These are phyloP conservation scores for Aselliscus stoliczkanus DNA, from an alignment of 2,797 vertebrate genomes.

Conservation along the genomic window DNA sequence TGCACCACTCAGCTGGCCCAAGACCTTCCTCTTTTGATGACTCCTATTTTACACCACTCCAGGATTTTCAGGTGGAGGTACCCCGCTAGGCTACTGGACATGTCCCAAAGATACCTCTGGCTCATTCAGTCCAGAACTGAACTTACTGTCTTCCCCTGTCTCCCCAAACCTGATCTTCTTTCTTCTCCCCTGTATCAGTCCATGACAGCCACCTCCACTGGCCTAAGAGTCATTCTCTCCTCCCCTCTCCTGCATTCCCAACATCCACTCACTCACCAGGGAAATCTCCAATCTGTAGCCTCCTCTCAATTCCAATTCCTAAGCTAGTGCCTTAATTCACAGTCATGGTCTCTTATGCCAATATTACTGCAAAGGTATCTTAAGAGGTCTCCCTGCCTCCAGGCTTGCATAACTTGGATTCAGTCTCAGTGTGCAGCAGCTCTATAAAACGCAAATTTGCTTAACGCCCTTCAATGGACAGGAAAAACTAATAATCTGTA, in stretches of 20 bases:
- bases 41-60: background rate
- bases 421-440: background rate
- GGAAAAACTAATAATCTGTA: background rate
- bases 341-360: background rate
- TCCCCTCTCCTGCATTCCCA: background rate
- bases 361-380: background rate
- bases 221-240: background rate
- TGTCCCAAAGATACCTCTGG: background rate
- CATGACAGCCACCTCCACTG: background rate
- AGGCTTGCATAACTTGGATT: background rate
- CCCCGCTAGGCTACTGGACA: background rate
- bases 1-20: too few relatives aligned
- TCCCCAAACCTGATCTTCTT: background rate
- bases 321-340: background rate
- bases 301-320: background rate
- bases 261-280: background rate
- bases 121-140: background rate
- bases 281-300: background rate
- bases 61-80: background rate
- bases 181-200: background rate
- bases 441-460: background rate
- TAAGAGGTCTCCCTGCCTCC: background rate
- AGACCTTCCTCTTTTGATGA: background rate
- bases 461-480: background rate
- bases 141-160: background rate